Percentiles rank a stretch among this genome's conserved stretches.
Evolutionary conservation across 2,797 vertebrate genomes (phyloP).

Genomic region (Hoplostethus mediterraneus): DNA sequence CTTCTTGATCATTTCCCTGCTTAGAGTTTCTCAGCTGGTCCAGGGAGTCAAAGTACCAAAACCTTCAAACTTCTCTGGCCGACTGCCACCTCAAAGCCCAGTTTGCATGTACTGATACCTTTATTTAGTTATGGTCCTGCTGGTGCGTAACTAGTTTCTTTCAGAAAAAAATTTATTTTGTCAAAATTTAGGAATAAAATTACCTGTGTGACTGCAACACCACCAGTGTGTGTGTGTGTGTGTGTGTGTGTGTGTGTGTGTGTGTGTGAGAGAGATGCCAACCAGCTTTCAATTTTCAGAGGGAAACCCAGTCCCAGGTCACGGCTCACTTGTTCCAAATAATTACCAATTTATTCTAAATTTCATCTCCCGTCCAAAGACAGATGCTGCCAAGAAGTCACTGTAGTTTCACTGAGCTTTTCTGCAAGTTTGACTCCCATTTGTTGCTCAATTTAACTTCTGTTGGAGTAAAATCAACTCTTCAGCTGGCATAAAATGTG

Average conservation of each 20-base stretch:
- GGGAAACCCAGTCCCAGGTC: constrained; percentile 25
- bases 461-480: constrained; percentile 31
- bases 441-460: constrained; percentile 41
- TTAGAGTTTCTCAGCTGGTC: constrained; percentile 35
- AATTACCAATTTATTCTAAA: constrained; percentile 46
- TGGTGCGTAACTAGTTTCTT: constrained; percentile 7
- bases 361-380: constrained; percentile 26
- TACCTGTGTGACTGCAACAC: constrained; percentile 12
- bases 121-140: constrained; percentile 1
- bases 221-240: neutral
- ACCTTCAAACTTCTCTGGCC: too few relatives aligned
- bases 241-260: neutral
- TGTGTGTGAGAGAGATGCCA: constrained; percentile 1
- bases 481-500: constrained; percentile 7
- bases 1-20: constrained; percentile 13
- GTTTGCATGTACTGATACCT: neutral
- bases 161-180: constrained; percentile 10
- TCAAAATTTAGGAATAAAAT: neutral
- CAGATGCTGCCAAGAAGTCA: constrained; percentile 11
- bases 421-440: constrained; percentile 20
- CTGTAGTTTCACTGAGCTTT: constrained; percentile 39
- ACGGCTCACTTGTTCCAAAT: constrained; percentile 39
- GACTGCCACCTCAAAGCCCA: constrained; percentile 10
- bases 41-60: too few relatives aligned
- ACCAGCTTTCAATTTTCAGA: constrained; percentile 34